Evolutionary conservation across 2,797 vertebrate species (phyloP).

Genomic region (Bradypus variegatus): DNA sequence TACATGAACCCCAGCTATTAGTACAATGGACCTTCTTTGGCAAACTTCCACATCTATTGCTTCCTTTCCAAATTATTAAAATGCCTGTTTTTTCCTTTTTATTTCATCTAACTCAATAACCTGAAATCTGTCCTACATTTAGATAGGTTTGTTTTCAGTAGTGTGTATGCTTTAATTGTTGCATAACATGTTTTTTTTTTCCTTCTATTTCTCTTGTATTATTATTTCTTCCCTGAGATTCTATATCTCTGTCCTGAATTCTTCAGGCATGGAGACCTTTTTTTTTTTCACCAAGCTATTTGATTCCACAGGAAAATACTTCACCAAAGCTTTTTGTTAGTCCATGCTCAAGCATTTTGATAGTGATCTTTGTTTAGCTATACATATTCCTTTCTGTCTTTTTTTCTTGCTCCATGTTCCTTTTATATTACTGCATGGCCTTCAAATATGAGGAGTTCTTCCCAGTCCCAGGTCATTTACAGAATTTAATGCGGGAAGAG

Average conservation of each 20-base stretch:
- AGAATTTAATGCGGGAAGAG: background rate
- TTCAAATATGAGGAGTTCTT: background rate
- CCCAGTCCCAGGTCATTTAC: background rate
- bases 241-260: background rate
- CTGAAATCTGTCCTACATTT: background rate
- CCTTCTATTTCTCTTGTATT: background rate
- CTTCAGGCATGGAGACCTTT: background rate
- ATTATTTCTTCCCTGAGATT: background rate
- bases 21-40: background rate
- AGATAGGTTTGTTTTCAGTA: background rate
- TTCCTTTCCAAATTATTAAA: background rate
- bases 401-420: background rate
- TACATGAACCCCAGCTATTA: background rate
- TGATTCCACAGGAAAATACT: background rate
- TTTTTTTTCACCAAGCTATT: background rate
- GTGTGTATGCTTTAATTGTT: background rate
- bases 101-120: background rate
- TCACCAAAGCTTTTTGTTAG: background rate
- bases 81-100: background rate
- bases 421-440: background rate
- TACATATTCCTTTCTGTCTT: background rate
- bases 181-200: background rate
- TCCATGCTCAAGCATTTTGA: background rate
- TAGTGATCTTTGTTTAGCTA: background rate
- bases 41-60: background rate